Evolutionary conservation across 2,888 invertebrate genomes (phyloP).

Genomic region (Neoitamus cyanurus): DNA sequence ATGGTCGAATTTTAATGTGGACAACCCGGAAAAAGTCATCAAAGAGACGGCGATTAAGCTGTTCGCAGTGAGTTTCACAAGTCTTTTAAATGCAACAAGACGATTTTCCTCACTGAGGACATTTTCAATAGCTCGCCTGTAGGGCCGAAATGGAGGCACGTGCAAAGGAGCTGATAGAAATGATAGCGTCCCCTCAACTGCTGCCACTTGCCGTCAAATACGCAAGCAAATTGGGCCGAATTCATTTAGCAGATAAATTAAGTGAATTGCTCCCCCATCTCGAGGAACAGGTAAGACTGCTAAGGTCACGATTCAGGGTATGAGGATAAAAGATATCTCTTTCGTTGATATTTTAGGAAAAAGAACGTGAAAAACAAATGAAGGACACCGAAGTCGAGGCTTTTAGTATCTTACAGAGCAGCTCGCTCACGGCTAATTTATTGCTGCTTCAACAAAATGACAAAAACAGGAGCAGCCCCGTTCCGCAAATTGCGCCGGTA

Average conservation of each 20-base stretch:
- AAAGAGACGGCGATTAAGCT: slow-evolving; percentile 87
- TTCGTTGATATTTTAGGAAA: slow-evolving; percentile 52
- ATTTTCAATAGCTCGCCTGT: slow-evolving; percentile 77
- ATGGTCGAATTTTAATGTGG: slow-evolving; percentile 72
- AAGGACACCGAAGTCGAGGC: slow-evolving; percentile 59
- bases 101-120: not conserved
- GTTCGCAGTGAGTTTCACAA: slow-evolving; percentile 82
- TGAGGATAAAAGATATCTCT: not conserved
- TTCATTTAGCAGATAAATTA: slow-evolving; percentile 83
- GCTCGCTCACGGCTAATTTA: slow-evolving; percentile 55
- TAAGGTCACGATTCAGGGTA: not conserved
- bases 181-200: slow-evolving; percentile 81
- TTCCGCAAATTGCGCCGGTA: slow-evolving; percentile 55
- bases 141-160: slow-evolving; percentile 85
- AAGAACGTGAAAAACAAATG: slow-evolving; percentile 58
- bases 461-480: slow-evolving; percentile 49
- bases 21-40: slow-evolving; percentile 75
- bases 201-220: slow-evolving; percentile 90
- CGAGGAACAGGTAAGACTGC: slow-evolving; percentile 59
- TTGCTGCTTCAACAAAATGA: slow-evolving; percentile 51
- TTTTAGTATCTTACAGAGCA: slow-evolving; percentile 56
- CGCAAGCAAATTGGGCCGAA: slow-evolving; percentile 80
- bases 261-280: slow-evolving; percentile 70
- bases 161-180: slow-evolving; percentile 86
- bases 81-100: slow-evolving; percentile 13